A percentile compares a stretch with the other conserved stretches of the same genome.
phyloP scores from a whole-genome alignment of 2,113 vertebrate genomes.

The Lipotes vexillifer region DNA sequence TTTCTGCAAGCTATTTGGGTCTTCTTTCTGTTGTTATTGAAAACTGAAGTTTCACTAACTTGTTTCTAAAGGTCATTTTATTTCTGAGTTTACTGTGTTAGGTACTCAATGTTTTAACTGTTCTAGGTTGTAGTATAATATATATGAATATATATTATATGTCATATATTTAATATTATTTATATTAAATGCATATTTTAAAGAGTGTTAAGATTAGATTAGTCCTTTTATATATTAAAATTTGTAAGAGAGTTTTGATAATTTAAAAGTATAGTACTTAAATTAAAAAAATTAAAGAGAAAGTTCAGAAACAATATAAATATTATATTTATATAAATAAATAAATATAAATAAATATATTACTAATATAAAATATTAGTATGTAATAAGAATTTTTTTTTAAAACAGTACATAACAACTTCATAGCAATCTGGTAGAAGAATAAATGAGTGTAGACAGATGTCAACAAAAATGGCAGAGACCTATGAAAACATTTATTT shows the following conservation, averaged over 20 bases:
- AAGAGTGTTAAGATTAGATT: neutral
- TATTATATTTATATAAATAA: neutral
- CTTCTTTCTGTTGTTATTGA: neutral
- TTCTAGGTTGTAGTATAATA: neutral
- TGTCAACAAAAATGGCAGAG: neutral
- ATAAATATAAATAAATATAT: neutral
- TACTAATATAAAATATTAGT: neutral
- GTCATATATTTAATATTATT: neutral
- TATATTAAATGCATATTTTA: neutral
- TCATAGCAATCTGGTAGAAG: neutral
- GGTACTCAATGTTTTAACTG: neutral
- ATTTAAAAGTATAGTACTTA: neutral
- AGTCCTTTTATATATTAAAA: neutral
- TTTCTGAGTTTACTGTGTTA: neutral
- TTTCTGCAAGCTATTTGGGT: neutral
- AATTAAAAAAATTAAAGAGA: neutral
- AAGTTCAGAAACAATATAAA: neutral
- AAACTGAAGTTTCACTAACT: neutral
- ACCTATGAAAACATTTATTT: neutral
- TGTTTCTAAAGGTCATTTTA: neutral
- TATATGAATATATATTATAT: neutral
- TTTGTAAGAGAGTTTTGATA: neutral
- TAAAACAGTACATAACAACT: neutral
- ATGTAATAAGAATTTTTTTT: neutral
- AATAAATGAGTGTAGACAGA: neutral